Evolutionary conservation across 2,113 vertebrate genomes (phyloP), one percentile per base, ranked within the genome.

Genomic region (Pycnonotus jocosus): DNA sequence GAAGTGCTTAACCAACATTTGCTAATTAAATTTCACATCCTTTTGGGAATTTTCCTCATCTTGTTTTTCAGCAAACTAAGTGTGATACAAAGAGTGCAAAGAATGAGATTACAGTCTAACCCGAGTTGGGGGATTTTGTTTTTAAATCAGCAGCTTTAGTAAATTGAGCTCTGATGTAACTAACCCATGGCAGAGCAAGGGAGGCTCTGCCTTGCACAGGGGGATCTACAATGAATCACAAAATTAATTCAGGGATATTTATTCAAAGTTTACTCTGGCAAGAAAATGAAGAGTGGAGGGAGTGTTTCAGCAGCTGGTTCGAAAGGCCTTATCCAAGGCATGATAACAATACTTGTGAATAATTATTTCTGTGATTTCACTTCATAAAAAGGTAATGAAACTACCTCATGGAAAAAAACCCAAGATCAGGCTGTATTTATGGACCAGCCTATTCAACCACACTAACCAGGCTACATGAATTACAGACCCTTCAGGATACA

Each of bases 1-100:
- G 73, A 95, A 92, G 84, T 91, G 93, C 87, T 95, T 95, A 87
- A 95, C 73, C 93, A 96, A 90, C 74, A 73, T 50, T 92, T 69
- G 81, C 95, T 95, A 95, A 96, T 97, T 94, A 94, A 91, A 95
- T 92, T 91, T 92, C 77, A 79, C 70, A 95, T 95, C 84, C 95
- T 92, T 96, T 74, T 5, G 89, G 91, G 94, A 93, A 69, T 82
- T 91, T 82, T 94, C 66, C 78, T 95, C 73, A 15, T 85, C 81
- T 76, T 93, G 95, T 76, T 93, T 95, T 95, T 87, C 54, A 90
- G 93, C 74, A 95, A 94, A 85, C 73, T 31, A 38, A 77, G 70
- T 30, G 33, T 42, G 72, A 95, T 86, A 80, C 19, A n/a, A 91
- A 81, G 76, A 93, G 82, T 31, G 30, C 38, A 74, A 91, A 81